Base-by-base conservation (phyloP, 2,888 invertebrate genomes). In the Phyllotreta striolata region DNA sequence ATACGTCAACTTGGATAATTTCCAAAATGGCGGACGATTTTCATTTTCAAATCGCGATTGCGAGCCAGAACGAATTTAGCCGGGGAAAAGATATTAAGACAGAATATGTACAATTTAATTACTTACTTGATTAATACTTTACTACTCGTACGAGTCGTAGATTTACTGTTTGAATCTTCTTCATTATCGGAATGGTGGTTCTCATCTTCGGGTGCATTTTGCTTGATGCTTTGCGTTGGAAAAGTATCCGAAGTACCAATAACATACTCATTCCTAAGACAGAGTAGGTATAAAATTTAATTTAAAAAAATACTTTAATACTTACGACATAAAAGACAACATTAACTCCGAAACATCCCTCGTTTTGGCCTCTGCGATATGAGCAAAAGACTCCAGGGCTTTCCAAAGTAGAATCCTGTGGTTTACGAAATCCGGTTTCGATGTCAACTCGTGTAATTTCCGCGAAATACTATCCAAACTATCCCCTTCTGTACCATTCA, bases 341-440 rank as follows among this genome's bases (percentile, higher is more conserved):
- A 98, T 90, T n/a, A 95, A 75, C 3, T 89, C 86, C 0, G 92
- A 89, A 12, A 96, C 81, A 77, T 93, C 91, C 54, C 91, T 86
- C 73, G 95, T 95, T 78, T 88, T 91, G 0, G 88, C 84, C 81
- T 96, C 95, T 73, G 90, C 91, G 8, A 92, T 84, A 67, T 89
- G 87, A 3, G 91, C 85, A 77, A 95, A 91, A 67, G 85, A 83
- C 0, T 85, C 83, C 87, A 96, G 88, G 14, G 89, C 85, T 80
- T 91, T 90, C 88, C 95, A 91, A n/a, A 97, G 79, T 56, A 94
- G 83, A 69, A 89, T 84, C 70, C 95, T 87, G 78, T 92, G 92
- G 78, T 93, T 93, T 6, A 84, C 81, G 72, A 86, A 85, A 83
- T 95, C 93, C 1, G 91, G 85, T 69, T 87, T 88, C 63, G 87